phyloP scores from a whole-genome alignment of 2,888 invertebrate species.

The Sinohyriopsis cumingii region DNA sequence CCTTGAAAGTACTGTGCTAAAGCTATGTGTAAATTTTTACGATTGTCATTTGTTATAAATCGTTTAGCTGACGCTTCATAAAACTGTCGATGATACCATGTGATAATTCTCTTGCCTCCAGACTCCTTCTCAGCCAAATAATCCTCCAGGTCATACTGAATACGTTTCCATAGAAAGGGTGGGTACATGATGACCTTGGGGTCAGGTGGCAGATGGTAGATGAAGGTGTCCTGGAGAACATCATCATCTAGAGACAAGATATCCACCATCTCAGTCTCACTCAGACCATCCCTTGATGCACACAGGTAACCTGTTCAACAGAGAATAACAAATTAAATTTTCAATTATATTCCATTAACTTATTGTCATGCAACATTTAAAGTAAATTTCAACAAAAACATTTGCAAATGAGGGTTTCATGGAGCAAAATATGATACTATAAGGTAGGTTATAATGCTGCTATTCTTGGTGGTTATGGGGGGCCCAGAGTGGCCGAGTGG shows the following conservation, averaged over 20 bases:
- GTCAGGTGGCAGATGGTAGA: slow-evolving; percentile 63
- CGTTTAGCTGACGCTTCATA: slow-evolving; percentile 34
- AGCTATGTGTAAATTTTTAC: slow-evolving; percentile 27
- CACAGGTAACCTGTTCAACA: slow-evolving; percentile 51
- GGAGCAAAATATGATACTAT: no score
- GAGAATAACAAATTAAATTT: neutral
- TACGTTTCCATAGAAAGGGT: slow-evolving; percentile 49
- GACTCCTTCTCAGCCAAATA: slow-evolving; percentile 48
- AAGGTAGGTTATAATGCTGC: no score
- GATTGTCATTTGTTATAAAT: slow-evolving; percentile 17
- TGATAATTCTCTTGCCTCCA: slow-evolving; percentile 40
- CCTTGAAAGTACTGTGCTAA: slow-evolving; percentile 62
- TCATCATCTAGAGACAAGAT: slow-evolving; percentile 62
- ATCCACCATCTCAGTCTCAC: slow-evolving; percentile 58
- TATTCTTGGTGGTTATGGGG: no score
- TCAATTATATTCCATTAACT: no score
- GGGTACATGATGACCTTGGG: slow-evolving; percentile 53
- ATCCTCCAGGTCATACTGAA: slow-evolving; percentile 45
- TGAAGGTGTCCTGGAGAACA: slow-evolving; percentile 61
- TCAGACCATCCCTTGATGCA: slow-evolving; percentile 49
- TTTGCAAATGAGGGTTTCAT: no score
- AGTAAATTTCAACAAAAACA: no score
- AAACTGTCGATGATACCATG: slow-evolving; percentile 63
- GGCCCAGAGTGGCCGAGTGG: no score
- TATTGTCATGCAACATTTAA: no score